Evolutionary conservation across 1,140 invertebrate genomes (phyloP), one percentile per base, ranked within the genome.

Genomic region (Drosophila lowei): DNA sequence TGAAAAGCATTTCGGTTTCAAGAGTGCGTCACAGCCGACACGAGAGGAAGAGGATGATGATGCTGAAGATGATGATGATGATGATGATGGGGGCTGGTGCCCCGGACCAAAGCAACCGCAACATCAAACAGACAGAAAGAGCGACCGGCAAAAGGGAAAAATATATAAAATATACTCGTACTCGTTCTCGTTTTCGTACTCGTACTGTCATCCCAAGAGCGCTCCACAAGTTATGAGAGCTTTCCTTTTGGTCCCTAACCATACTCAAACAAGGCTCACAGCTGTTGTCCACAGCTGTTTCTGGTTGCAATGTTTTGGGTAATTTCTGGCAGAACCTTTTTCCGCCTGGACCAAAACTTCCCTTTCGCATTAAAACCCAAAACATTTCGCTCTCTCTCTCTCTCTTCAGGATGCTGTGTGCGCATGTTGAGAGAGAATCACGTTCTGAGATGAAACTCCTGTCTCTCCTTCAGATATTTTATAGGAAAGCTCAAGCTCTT

Each of bases 401-500:
- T 13, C 11, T 38, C 30, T n/a, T 23, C 11, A 11, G 49, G 77
- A 86, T 73, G 77, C 81, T 85, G 77, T 48, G 64, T 85, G 81
- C 80, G 81, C 81, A 85, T 62, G 81, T 16, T 34, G 44, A 47
- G 44, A 44, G 15, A 13, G 7, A 2, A n/a, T 11, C 11, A 4
- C 21, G 25, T 8, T 42, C 21, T 13, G n/a, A 5, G 41, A 13
- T 21, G 11, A 1, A 0, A 1, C 0, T 3, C 0, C 47, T 25
- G 65, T 58, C 50, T 46, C 47, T 47, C 16, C 9, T 5, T 18
- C 48, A 48, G 38, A 13, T 7, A 43, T 56, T 86, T 86, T 86
- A 88, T 88, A 60, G 83, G 75, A 88, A 62, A 71, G 38, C 46
- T n/a, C 48, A 28, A 76, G 84, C 76, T 88, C 55, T 48, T 78